Evolutionary conservation across 1,140 invertebrate species (phyloP).

Genomic region (Ips typographus): DNA sequence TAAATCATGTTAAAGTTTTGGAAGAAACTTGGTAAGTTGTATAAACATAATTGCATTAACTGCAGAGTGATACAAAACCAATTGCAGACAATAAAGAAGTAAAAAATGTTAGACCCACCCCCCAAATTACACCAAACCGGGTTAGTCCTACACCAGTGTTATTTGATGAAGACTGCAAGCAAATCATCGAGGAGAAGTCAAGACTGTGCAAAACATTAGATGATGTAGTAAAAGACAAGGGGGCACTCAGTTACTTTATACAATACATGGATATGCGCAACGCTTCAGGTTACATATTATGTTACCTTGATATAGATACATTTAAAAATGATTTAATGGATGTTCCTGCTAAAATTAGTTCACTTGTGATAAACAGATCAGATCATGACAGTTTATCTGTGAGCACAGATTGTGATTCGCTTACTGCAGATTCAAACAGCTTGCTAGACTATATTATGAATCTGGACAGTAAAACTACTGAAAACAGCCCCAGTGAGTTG

Average conservation of each 20-base stretch:
- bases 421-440: conserved; percentile 48
- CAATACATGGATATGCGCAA: conserved; percentile 69
- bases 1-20: conserved; percentile 51
- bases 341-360: conserved; percentile 28
- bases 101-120: no score
- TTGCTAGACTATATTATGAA: conserved; percentile 42
- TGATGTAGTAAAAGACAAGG: conserved; percentile 68
- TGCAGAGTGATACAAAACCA: no score
- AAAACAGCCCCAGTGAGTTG: conserved; percentile 29
- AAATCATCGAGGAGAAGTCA: conserved; percentile 48
- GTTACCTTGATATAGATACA: conserved; percentile 74
- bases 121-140: no score
- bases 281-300: conserved; percentile 62
- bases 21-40: conserved; percentile 43
- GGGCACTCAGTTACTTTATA: conserved; percentile 71
- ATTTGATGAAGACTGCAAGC: not conserved
- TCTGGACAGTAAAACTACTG: conserved; percentile 37
- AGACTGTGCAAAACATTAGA: conserved; percentile 63
- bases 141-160: no score
- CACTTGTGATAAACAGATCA: conserved; percentile 30
- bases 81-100: no score
- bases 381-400: conserved; percentile 52
- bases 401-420: conserved; percentile 52
- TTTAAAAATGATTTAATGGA: conserved; percentile 52
- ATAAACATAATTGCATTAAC: no score